A percentile compares a stretch with the other conserved stretches of the same genome.
phyloP scores from a whole-genome alignment of 2,888 invertebrate genomes.

The Drosophila neotestacea region DNA sequence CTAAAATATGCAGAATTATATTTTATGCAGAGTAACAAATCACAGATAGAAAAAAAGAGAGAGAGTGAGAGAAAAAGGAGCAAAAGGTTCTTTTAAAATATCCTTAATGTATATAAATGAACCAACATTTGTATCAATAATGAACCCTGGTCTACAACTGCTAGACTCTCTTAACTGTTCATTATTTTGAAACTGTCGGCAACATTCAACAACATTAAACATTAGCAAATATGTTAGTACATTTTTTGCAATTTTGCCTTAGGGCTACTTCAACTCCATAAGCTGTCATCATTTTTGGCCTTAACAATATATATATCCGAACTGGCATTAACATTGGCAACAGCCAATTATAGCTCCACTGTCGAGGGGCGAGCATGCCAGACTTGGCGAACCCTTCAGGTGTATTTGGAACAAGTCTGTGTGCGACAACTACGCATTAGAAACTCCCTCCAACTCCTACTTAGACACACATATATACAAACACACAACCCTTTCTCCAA shows the following conservation, averaged over 20 bases:
- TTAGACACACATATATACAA: background rate
- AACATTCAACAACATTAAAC: constrained; percentile 33
- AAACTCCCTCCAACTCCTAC: constrained; percentile 2
- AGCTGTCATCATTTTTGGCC: constrained; percentile 54
- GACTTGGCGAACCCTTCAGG: constrained; percentile 56
- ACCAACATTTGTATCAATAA: constrained; percentile 2
- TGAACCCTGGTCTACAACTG: constrained; percentile 3
- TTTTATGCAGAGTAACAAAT: background rate
- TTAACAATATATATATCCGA: constrained; percentile 34
- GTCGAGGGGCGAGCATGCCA: background rate
- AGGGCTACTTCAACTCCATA: constrained; percentile 34
- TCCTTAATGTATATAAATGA: background rate
- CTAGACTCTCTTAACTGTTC: constrained; percentile 3
- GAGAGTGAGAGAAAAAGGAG: background rate
- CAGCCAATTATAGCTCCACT: constrained; percentile 65
- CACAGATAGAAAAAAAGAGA: background rate
- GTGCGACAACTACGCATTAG: constrained; percentile 67
- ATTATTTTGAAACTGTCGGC: constrained; percentile 47
- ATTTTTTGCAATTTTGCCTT: constrained; percentile 13
- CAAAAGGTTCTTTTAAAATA: background rate
- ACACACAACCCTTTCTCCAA: background rate
- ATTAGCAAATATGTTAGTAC: constrained; percentile 32
- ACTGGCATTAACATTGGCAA: constrained; percentile 60
- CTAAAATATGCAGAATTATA: background rate
- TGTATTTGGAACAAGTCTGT: constrained; percentile 52